A percentile compares a stretch with the other conserved stretches of the same genome.
phyloP scores from a whole-genome alignment of 2,797 vertebrate species.

The Vipera latastei region DNA sequence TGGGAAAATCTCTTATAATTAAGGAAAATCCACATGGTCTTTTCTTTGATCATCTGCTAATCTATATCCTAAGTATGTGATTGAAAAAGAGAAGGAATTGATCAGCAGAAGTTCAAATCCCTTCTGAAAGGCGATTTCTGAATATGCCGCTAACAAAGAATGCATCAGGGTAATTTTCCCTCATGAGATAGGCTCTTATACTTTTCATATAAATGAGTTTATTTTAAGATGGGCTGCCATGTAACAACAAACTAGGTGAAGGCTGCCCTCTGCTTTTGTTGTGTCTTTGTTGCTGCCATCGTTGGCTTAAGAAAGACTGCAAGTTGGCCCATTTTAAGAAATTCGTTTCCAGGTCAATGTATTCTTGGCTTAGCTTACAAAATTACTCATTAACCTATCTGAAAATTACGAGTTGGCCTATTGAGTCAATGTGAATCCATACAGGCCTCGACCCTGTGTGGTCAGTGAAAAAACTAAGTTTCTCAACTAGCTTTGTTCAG shows the following conservation, averaged over 20 bases:
- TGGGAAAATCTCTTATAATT: not conserved
- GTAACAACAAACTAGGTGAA: not conserved
- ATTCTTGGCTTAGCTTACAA: not conserved
- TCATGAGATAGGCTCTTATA: not conserved
- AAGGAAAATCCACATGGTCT: not conserved
- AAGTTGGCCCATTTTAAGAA: not conserved
- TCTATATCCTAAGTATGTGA: not conserved
- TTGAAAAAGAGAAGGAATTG: not conserved
- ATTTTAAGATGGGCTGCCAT: not conserved
- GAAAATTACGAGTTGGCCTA: not conserved
- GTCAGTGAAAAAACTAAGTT: not conserved
- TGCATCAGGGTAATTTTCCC: too few species aligned
- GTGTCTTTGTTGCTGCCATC: not conserved
- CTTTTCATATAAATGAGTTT: not conserved
- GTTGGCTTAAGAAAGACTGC: not conserved
- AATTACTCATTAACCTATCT: not conserved
- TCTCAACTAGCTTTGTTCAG: not conserved
- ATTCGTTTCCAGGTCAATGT: not conserved
- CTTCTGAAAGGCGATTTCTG: not conserved
- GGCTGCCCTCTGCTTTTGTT: not conserved
- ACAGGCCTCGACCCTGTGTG: not conserved
- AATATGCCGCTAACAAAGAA: not conserved
- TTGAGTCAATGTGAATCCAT: not conserved
- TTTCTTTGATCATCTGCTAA: not conserved
- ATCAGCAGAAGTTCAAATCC: too few species aligned